These are phyloP conservation scores for Kradibia gibbosae DNA, from an alignment of 1,140 invertebrate species.

Conservation along the genomic window DNA sequence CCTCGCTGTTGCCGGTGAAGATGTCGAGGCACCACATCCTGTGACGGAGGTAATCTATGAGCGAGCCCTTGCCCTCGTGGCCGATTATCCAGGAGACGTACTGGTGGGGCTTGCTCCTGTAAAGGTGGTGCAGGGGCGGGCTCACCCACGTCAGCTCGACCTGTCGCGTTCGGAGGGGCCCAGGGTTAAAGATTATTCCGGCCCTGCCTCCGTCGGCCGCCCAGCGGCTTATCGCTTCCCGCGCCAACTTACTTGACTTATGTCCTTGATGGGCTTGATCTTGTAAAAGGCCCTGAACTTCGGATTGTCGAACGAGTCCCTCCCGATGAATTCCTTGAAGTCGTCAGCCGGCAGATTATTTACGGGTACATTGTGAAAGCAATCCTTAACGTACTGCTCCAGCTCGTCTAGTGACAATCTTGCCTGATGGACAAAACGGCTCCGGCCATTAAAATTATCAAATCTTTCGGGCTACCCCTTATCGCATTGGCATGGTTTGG, in stretches of 20 bases:
- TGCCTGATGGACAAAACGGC: constrained; percentile 72
- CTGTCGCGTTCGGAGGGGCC: constrained; percentile 67
- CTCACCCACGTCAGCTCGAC: constrained; percentile 86
- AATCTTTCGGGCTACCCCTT: no score
- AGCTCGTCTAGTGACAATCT: constrained; percentile 84
- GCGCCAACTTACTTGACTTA: constrained; percentile 73
- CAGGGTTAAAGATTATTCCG: no score
- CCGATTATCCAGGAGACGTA: constrained; percentile 89
- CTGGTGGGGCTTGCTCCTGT: constrained; percentile 83
- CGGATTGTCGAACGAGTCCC: constrained; percentile 76
- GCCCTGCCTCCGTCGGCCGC: no score
- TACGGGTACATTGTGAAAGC: constrained; percentile 78
- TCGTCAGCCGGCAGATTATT: constrained; percentile 77
- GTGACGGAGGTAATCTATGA: constrained; percentile 86
- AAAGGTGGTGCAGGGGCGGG: constrained; percentile 81
- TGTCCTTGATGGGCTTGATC: constrained; percentile 85
- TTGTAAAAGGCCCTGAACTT: constrained; percentile 84
- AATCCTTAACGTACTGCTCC: constrained; percentile 78
- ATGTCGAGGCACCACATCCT: constrained; percentile 91
- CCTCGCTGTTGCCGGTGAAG: constrained; percentile 81
- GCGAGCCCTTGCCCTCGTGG: constrained; percentile 90
- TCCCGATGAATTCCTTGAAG: constrained; percentile 71
- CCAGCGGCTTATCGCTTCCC: not conserved
- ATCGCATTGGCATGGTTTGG: constrained; percentile 2
- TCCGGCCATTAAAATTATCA: not conserved